Evolutionary conservation across 1,140 invertebrate genomes (phyloP), one percentile per base, ranked within the genome.

Genomic region (Drosophila nigromelanica): DNA sequence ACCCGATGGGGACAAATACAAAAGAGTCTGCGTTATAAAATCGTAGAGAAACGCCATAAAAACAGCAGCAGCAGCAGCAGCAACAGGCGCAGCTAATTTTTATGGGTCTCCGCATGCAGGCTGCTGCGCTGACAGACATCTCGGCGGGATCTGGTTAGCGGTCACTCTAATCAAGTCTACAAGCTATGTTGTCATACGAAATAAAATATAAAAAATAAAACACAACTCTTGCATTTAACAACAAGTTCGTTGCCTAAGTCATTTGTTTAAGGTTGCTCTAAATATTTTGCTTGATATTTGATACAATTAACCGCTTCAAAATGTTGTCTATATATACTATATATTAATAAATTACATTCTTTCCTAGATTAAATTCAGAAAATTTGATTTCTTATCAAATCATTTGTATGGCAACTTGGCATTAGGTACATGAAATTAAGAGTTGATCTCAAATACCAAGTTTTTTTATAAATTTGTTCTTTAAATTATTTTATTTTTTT

Each of bases 101-200:
- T 89, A 89, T 89, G 59, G 76, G 10, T 18, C 55, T 48, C 67
- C 73, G 66, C 66, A 59, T 68, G 58, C 61, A 58, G 78, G 40
- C 55, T 33, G 40, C 78, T 64, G 83, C 83, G 83, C 58, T 82
- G 82, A 89, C 83, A 87, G 82, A 87, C 82, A 87, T 89, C 82
- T 82, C 83, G 82, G 83, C 82, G 82, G 82, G 83, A 89, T 87
- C 83, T 75, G 64, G 21, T 2, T 39, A n/a, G 30, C 39, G 43
- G 43, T n/a, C 54, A 43, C 47, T 73, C 56, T 35, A 77, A 77
- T 73, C 74, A 77, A 73, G 54, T 58, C 58, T 40, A 62, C 56
- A 74, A 62, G 66, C 51, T 47, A 12, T 58, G 58, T 54, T 61
- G 66, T 48, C 58, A 70, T 43, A 24, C 45, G 45, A 55, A 50